Evolutionary conservation across 2,113 vertebrate species (phyloP).

Genomic region (Tinamus guttatus): DNA sequence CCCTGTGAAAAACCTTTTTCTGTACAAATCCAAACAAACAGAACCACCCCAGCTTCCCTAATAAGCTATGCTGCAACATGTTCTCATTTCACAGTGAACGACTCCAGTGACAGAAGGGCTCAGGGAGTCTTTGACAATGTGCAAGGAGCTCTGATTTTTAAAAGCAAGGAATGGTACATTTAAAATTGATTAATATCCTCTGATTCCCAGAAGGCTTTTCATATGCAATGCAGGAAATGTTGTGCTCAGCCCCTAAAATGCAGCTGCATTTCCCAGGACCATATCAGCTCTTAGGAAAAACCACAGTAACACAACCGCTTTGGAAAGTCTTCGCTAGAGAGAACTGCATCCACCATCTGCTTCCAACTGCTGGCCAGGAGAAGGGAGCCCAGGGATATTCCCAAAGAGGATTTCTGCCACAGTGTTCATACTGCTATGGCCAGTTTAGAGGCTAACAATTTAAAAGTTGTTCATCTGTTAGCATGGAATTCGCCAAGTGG

Average conservation of each 20-base stretch:
- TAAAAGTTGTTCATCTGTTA: neutral
- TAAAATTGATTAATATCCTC: conserved; percentile 63
- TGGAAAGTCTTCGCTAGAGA: neutral
- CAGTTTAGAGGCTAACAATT: neutral
- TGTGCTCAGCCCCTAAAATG: conserved; percentile 30
- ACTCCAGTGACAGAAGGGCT: conserved; percentile 27
- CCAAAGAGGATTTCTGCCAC: neutral
- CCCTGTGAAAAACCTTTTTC: conserved; percentile 48
- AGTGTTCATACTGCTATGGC: neutral
- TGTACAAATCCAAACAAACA: conserved; percentile 47
- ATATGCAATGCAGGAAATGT: conserved; percentile 33
- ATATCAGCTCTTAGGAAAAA: neutral
- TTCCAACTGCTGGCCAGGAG: neutral
- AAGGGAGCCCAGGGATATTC: rapidly evolving
- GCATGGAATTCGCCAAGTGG: neutral
- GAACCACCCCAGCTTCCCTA: conserved; percentile 28
- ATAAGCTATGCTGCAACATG: conserved; percentile 54
- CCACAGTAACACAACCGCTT: neutral
- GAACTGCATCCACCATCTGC: neutral
- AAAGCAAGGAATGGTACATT: conserved; percentile 35
- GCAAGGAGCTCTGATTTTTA: conserved; percentile 33
- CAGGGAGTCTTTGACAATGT: neutral
- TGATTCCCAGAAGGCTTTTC: conserved; percentile 53
- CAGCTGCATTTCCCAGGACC: conserved; percentile 41
- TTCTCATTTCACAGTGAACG: conserved; percentile 48